A percentile compares a stretch with the other conserved stretches of the same genome.
Evolutionary conservation across 2,113 vertebrate genomes (phyloP).

Genomic region (Caretta caretta): DNA sequence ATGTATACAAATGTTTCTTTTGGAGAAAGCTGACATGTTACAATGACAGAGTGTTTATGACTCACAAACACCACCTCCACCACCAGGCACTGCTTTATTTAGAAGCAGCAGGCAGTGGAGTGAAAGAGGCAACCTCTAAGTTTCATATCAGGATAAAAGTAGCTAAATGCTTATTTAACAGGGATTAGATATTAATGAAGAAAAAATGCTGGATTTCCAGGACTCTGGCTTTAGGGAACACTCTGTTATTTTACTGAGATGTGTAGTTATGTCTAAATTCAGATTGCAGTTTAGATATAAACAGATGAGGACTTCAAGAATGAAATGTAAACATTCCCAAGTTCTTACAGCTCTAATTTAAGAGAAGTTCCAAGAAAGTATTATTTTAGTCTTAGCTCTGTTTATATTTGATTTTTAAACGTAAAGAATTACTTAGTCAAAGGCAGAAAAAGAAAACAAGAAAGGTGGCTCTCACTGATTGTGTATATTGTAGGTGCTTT

Average conservation of each 20-base stretch:
- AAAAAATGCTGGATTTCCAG: slow-evolving; percentile 76
- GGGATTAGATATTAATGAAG: slow-evolving; percentile 73
- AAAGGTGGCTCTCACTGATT: slow-evolving; percentile 72
- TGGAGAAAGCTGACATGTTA: slow-evolving; percentile 74
- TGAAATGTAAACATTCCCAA: slow-evolving; percentile 76
- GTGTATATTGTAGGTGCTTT: slow-evolving; percentile 67
- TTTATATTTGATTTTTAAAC: slow-evolving; percentile 73
- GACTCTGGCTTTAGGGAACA: slow-evolving; percentile 68
- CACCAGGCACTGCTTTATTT: slow-evolving; percentile 75
- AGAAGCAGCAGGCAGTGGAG: slow-evolving; percentile 75
- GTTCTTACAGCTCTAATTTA: slow-evolving; percentile 71
- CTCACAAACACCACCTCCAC: slow-evolving; percentile 71
- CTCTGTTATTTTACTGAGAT: slow-evolving; percentile 65
- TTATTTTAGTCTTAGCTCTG: slow-evolving; percentile 60
- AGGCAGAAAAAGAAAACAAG: slow-evolving; percentile 70
- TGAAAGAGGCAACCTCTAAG: slow-evolving; percentile 74
- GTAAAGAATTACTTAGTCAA: slow-evolving; percentile 74
- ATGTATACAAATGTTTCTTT: slow-evolving; percentile 79
- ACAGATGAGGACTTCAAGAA: slow-evolving; percentile 76
- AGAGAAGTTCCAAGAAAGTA: slow-evolving; percentile 66
- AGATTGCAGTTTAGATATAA: slow-evolving; percentile 76
- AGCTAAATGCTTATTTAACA: slow-evolving; percentile 72
- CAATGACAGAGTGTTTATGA: slow-evolving; percentile 78
- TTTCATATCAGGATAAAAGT: slow-evolving; percentile 79
- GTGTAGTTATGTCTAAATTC: slow-evolving; percentile 75